Base-by-base conservation (phyloP, 2,888 invertebrate genomes). In the Augiades crinisus region DNA sequence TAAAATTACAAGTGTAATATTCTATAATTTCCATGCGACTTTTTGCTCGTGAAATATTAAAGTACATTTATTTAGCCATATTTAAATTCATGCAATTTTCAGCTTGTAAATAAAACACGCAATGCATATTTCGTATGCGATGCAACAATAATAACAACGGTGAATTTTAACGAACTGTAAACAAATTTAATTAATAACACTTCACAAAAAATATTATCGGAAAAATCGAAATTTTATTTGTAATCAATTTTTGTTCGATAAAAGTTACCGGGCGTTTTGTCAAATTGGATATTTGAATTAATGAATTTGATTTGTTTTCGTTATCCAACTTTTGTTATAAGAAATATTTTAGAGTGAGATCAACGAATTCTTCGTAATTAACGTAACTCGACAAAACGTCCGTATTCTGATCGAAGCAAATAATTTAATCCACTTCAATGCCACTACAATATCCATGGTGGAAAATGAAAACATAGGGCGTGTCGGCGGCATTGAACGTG, bases 151-250 rank as follows among this genome's bases (percentile, higher is more conserved):
- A 41, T 49, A 41, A 49, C 41, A 41, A 41, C 49, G 41, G 40
- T 41, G 49, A 41, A 49, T 49, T 49, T 49, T 49, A 49, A 49
- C 49, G 49, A 49, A 49, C 41, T 41, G 49, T 41, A 41, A 49
- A 43, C 34, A 43, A 49, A 49, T 49, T 49, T 49, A 41, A 49
- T 49, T 49, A 49, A 49, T 49, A 49, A 49, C 34, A 47, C 34
- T 37, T 36, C 49, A 41, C 33, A 43, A 34, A 41, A 33, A 50
- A 41, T 41, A 50, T 41, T 50, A 43, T 43, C 27, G 41, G 34
- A 43, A 43, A 34, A 33, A 34, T 36, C 33, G 16, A 16, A 13
- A 24, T 41, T 49, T 41, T 40, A n/a, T n/a, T 41, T 24, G 33
- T 49, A 41, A 49, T 41, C 33, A 17, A 49, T 41, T 49, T 40